phyloP scores from a whole-genome alignment of 2,888 invertebrate species.

The Cosmopolites sordidus region DNA sequence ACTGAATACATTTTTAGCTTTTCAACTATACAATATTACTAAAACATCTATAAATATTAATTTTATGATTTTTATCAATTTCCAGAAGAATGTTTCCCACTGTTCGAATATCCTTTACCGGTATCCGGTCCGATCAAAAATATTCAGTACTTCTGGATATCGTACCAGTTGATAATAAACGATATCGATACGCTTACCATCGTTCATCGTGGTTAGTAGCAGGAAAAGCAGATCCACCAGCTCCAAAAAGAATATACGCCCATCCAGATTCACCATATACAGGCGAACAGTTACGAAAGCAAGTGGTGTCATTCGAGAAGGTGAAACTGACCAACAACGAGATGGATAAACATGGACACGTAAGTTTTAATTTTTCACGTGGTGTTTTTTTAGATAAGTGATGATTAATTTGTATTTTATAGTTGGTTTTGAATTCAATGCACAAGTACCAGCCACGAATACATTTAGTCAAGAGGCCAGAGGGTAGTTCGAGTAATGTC shows the following conservation, averaged over 20 bases:
- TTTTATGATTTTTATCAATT: slow-evolving; percentile 26
- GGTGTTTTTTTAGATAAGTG: too few species aligned
- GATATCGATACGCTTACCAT: slow-evolving; percentile 97
- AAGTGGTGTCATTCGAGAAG: slow-evolving; percentile 97
- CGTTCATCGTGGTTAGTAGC: slow-evolving; percentile 97
- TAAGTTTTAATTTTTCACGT: too few species aligned
- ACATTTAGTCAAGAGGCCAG: slow-evolving; percentile 67
- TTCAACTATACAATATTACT: too few species aligned
- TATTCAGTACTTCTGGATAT: slow-evolving; percentile 95
- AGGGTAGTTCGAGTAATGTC: slow-evolving; percentile 56
- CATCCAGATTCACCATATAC: slow-evolving; percentile 97
- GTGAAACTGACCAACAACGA: slow-evolving; percentile 98
- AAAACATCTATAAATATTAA: too few species aligned
- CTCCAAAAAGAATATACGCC: slow-evolving; percentile 87
- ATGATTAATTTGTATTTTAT: slow-evolving; percentile 38
- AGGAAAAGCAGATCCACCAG: slow-evolving; percentile 96
- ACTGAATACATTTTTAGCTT: too few species aligned
- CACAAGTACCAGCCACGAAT: slow-evolving; percentile 80
- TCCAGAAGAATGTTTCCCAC: slow-evolving; percentile 97
- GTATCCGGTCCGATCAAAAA: slow-evolving; percentile 73
- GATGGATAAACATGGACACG: slow-evolving; percentile 94
- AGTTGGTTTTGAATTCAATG: slow-evolving; percentile 82
- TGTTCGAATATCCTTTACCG: slow-evolving; percentile 88
- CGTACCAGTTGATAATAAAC: slow-evolving; percentile 93
- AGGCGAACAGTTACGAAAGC: slow-evolving; percentile 91